These are phyloP conservation scores for Epinephelus moara DNA, from an alignment of 2,113 vertebrate species.

Conservation along the genomic window DNA sequence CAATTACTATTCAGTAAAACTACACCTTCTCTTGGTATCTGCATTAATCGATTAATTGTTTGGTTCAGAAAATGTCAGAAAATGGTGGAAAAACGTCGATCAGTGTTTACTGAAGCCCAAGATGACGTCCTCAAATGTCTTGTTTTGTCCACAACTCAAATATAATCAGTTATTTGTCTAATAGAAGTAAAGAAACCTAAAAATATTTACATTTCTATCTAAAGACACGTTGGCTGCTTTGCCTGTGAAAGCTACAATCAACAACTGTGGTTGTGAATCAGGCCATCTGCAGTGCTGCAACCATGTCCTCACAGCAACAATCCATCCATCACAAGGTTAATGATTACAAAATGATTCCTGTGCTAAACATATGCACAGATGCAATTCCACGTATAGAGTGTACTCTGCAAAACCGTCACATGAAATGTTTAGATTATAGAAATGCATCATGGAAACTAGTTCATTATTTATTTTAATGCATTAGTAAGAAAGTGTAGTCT, in stretches of 20 bases:
- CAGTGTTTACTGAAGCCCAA: too few relatives aligned
- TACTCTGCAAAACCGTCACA: neutral
- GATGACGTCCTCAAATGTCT: neutral
- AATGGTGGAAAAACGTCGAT: too few relatives aligned
- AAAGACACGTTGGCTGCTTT: neutral
- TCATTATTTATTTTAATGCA: too few relatives aligned
- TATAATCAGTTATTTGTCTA: too few relatives aligned
- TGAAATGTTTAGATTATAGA: neutral
- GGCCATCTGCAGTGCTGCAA: constrained; percentile 46
- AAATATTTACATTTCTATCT: neutral
- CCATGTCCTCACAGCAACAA: neutral
- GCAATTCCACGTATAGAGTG: neutral
- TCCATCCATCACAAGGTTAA: constrained; percentile 8
- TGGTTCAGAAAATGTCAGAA: too few relatives aligned
- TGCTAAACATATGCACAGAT: neutral
- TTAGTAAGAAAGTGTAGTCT: neutral
- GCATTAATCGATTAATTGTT: neutral
- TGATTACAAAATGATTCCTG: neutral
- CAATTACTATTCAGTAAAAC: neutral
- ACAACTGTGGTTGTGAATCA: constrained; percentile 46
- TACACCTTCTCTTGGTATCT: neutral
- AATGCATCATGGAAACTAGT: neutral
- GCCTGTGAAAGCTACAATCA: constrained; percentile 32
- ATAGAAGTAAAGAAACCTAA: too few relatives aligned
- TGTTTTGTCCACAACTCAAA: too few relatives aligned